A percentile compares a stretch with the other conserved stretches of the same genome.
These are phyloP conservation scores for Moxostoma hubbsi DNA, from an alignment of 2,797 vertebrate species.

Conservation along the genomic window DNA sequence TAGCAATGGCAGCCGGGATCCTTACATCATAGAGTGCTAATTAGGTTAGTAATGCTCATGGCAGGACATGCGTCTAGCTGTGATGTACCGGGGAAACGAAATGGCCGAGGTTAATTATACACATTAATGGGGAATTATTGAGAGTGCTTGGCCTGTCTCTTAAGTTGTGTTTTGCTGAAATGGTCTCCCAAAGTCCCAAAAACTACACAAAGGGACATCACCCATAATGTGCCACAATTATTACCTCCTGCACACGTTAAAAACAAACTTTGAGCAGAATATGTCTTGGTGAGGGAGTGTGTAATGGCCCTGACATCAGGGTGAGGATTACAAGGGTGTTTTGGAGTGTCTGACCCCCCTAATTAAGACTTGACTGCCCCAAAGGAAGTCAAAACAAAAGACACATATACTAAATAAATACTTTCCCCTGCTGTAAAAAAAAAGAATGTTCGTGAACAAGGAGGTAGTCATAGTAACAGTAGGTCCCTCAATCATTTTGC, in stretches of 20 bases:
- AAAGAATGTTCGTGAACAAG: no score
- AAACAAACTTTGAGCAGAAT: no score
- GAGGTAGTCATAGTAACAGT: no score
- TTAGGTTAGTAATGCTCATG: constrained; percentile 67
- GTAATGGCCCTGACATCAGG: not conserved
- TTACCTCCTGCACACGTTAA: not conserved
- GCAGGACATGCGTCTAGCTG: constrained; percentile 59
- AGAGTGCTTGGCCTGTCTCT: constrained; percentile 58
- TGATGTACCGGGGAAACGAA: constrained; percentile 63
- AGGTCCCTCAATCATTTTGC: no score
- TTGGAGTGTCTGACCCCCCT: no score
- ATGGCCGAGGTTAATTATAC: constrained; percentile 68
- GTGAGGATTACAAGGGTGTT: no score
- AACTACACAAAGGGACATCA: constrained; percentile 11
- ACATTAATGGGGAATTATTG: constrained; percentile 68
- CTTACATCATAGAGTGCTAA: constrained; percentile 65
- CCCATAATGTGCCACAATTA: not conserved
- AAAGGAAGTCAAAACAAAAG: no score
- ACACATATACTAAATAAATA: no score
- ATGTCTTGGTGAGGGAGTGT: not conserved
- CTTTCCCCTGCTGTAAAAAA: no score
- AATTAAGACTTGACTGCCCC: no score
- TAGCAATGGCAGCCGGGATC: constrained; percentile 65
- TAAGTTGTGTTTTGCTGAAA: constrained; percentile 54
- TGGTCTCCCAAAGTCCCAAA: constrained; percentile 28